Evolutionary conservation across 2,888 invertebrate genomes (phyloP).

Genomic region (Caenorhabditis afra): DNA sequence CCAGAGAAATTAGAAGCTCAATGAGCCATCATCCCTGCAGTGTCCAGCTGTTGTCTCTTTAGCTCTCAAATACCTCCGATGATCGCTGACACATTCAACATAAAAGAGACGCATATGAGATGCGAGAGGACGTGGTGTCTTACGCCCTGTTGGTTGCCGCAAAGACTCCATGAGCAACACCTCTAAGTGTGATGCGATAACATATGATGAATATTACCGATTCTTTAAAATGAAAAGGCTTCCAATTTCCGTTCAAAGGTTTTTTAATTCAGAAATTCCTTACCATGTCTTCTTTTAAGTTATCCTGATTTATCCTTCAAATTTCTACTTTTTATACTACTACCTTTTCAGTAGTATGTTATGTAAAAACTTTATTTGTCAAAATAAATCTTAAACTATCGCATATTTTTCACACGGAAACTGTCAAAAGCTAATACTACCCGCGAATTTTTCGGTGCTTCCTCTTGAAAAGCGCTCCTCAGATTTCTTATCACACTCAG

Average conservation of each 20-base stretch:
- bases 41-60: slow-evolving; percentile 48
- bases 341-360: too few species aligned
- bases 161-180: background rate
- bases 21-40: slow-evolving; percentile 47
- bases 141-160: background rate
- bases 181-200: slow-evolving; percentile 12
- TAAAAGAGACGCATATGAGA: slow-evolving; percentile 41
- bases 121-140: slow-evolving; percentile 37
- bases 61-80: slow-evolving; percentile 23
- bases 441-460: background rate
- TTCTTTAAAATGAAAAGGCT: background rate
- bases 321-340: too few species aligned
- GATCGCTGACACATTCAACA: slow-evolving; percentile 46
- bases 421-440: too few species aligned
- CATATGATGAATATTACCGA: slow-evolving; percentile 44
- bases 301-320: too few species aligned
- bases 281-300: too few species aligned
- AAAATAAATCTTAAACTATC: too few species aligned
- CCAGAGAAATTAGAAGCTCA: slow-evolving; percentile 51
- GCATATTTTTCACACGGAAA: too few species aligned
- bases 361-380: too few species aligned
- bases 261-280: too few species aligned
- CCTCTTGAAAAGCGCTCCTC: slow-evolving; percentile 1
- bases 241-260: too few species aligned
- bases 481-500: slow-evolving; percentile 19